Evolutionary conservation across 2,113 vertebrate species (phyloP).

Genomic region (Emydocephalus ijimae): DNA sequence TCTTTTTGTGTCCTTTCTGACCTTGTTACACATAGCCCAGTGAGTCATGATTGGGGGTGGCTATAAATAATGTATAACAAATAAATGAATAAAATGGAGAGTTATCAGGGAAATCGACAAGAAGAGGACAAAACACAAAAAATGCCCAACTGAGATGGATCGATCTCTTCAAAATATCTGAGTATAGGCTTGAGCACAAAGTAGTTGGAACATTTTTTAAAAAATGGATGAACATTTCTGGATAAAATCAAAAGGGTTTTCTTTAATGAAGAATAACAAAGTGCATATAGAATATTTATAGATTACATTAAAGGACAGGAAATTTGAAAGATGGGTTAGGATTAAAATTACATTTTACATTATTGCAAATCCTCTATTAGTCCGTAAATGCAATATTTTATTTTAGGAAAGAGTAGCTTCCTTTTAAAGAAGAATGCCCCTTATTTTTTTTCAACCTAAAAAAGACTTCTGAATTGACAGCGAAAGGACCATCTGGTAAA

Average conservation of each 20-base stretch:
- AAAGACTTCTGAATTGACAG: not conserved
- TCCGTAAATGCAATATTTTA: constrained; percentile 13
- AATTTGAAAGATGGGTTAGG: constrained; percentile 62
- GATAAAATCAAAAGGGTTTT: constrained; percentile 53
- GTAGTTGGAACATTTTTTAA: not conserved
- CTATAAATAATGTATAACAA: not conserved
- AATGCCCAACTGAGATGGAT: not conserved
- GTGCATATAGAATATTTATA: constrained; percentile 66
- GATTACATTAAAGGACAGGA: constrained; percentile 49
- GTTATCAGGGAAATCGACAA: not conserved
- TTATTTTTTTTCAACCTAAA: not conserved
- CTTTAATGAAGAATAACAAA: constrained; percentile 78
- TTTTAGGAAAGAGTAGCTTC: not conserved
- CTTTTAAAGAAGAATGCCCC: not conserved
- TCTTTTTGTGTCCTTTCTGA: not conserved
- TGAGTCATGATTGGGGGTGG: not conserved
- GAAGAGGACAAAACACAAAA: not conserved
- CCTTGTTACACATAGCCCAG: not conserved
- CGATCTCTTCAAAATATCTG: not conserved
- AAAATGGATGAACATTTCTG: constrained; percentile 30
- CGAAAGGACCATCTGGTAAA: fast-evolving
- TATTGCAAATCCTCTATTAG: constrained; percentile 31
- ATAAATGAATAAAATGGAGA: not conserved
- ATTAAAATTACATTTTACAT: constrained; percentile 36
- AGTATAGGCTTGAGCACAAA: not conserved